These are phyloP conservation scores for Xylota sylvarum DNA, from an alignment of 2,888 invertebrate species.

Conservation along the genomic window DNA sequence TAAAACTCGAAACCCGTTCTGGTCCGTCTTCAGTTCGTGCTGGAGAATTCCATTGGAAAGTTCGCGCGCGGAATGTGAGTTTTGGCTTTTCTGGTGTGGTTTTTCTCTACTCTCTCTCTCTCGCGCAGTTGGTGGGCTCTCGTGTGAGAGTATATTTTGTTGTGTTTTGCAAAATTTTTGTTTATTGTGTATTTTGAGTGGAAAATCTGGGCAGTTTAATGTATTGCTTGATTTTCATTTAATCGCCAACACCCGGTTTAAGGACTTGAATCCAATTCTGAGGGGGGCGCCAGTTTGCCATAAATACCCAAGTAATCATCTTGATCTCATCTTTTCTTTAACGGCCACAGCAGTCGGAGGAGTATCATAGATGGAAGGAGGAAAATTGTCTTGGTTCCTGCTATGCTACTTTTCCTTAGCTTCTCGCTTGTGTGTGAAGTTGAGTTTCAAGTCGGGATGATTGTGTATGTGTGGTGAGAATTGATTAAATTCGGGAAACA, in stretches of 20 bases:
- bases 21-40: constrained; percentile 73
- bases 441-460: constrained; percentile 24
- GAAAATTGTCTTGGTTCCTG: constrained; percentile 24
- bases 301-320: constrained; percentile 11
- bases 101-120: constrained; percentile 13
- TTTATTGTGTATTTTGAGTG: constrained; percentile 2
- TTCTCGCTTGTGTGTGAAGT: constrained; percentile 18
- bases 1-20: constrained; percentile 70
- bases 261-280: neutral
- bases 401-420: constrained; percentile 11
- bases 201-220: constrained; percentile 5
- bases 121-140: constrained; percentile 1
- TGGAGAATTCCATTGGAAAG: constrained; percentile 76
- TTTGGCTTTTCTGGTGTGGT: constrained; percentile 9
- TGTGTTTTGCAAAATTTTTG: constrained; percentile 15
- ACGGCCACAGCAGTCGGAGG: neutral
- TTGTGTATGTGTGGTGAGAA: constrained; percentile 56
- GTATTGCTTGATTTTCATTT: neutral
- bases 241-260: constrained; percentile 7
- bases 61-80: constrained; percentile 65
- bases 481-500: constrained; percentile 65
- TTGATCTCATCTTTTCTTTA: constrained; percentile 14
- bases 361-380: constrained; percentile 14
- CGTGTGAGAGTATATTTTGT: constrained; percentile 41
- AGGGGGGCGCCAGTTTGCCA: neutral